Evolutionary conservation across 2,888 invertebrate genomes (phyloP).

Genomic region (Protophormia terraenovae): DNA sequence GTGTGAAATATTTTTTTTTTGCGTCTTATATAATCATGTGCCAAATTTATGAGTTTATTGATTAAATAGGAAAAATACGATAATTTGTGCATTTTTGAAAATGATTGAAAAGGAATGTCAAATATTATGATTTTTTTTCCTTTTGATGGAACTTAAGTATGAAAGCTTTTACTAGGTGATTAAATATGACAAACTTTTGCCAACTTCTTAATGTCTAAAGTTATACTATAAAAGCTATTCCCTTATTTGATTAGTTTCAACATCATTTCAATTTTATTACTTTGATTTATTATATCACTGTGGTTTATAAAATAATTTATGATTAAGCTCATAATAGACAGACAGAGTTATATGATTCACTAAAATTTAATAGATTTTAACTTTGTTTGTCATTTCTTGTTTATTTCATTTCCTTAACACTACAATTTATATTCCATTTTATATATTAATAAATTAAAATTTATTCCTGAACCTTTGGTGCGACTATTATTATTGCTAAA

Average conservation of each 20-base stretch:
- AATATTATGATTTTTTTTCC: background rate
- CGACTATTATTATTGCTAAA: background rate
- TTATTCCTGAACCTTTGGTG: background rate
- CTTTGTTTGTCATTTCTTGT: background rate
- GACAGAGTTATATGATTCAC: background rate
- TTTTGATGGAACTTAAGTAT: background rate
- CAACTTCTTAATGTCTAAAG: background rate
- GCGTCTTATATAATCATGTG: background rate
- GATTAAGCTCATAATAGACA: background rate
- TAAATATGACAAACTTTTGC: background rate
- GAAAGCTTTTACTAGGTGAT: background rate
- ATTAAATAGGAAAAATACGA: background rate
- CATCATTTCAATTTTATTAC: background rate
- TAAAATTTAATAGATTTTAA: background rate
- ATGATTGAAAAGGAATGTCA: background rate
- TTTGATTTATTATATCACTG: background rate
- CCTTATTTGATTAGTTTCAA: background rate
- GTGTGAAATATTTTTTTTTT: background rate
- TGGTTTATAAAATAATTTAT: background rate
- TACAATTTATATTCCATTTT: background rate
- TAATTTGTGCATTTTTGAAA: background rate
- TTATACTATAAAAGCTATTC: background rate
- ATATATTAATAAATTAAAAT: background rate
- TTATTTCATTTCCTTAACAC: background rate
- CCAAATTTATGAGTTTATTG: conserved; percentile 13